These are phyloP conservation scores for Ormyrus nitidulus DNA, from an alignment of 2,888 invertebrate genomes.

Conservation along the genomic window DNA sequence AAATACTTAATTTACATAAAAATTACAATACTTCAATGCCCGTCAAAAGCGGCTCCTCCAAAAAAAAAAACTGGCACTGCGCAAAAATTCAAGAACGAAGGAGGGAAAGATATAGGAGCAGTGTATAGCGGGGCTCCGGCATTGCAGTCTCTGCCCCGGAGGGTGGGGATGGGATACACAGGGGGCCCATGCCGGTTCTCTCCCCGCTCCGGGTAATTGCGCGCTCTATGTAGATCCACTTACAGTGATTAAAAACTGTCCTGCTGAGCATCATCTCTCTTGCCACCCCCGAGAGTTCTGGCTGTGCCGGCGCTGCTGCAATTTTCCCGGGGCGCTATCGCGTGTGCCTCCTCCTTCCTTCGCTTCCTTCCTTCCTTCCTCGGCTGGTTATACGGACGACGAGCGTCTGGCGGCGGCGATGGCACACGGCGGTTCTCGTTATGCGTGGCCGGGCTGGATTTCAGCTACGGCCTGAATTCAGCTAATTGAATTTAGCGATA, in stretches of 20 bases:
- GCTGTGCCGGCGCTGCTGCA: background rate
- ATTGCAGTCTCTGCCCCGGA: too few species aligned
- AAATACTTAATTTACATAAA: too few species aligned
- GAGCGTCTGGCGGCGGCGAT: background rate
- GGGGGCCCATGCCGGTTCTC: constrained; percentile 67
- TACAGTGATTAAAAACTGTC: constrained; percentile 76
- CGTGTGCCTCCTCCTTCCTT: background rate
- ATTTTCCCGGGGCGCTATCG: background rate
- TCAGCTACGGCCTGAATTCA: too few species aligned
- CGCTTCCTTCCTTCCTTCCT: background rate
- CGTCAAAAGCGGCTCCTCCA: too few species aligned
- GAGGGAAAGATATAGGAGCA: too few species aligned
- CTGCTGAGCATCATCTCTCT: constrained; percentile 63
- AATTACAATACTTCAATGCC: too few species aligned
- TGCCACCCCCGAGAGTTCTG: background rate
- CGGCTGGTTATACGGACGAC: background rate
- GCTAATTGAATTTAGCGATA: too few species aligned
- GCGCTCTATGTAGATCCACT: constrained; percentile 75
- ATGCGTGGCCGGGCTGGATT: too few species aligned
- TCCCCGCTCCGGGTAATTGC: constrained; percentile 72
- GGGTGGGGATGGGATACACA: constrained; percentile 62
- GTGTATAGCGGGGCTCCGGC: too few species aligned
- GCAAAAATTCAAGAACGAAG: too few species aligned
- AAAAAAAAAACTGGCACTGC: too few species aligned
- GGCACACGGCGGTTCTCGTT: background rate